These are phyloP conservation scores for Pimephales promelas DNA, from an alignment of 2,113 vertebrate species.

Conservation along the genomic window DNA sequence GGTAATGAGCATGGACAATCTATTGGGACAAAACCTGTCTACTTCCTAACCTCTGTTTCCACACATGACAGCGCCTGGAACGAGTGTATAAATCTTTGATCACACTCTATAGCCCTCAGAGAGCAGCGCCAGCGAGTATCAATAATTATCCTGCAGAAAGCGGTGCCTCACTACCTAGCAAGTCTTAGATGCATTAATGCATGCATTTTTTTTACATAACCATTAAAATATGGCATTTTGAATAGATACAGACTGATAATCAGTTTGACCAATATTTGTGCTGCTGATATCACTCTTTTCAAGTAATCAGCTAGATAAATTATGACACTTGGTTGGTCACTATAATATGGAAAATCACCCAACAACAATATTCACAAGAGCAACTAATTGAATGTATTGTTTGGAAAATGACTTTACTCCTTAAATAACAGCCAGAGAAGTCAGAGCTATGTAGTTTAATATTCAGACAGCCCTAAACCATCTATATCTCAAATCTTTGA, in stretches of 20 bases:
- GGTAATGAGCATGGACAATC: slow-evolving; percentile 6
- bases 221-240: not conserved
- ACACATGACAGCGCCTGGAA: not conserved
- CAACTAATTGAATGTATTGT: not conserved
- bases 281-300: not conserved
- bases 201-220: not conserved
- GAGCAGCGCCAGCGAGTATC: not conserved
- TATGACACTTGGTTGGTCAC: not conserved
- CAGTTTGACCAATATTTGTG: not conserved
- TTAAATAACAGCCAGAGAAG: not conserved
- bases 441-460: not conserved
- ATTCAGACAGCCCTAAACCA: not conserved
- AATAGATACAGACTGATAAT: not conserved
- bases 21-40: not conserved
- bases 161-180: not conserved
- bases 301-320: not conserved
- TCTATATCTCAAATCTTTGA: not conserved
- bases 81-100: slow-evolving; percentile 16
- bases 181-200: slow-evolving; percentile 12
- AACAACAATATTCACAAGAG: not conserved
- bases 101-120: slow-evolving; percentile 4
- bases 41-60: slow-evolving; percentile 5
- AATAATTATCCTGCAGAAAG: slow-evolving; percentile 15
- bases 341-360: not conserved
- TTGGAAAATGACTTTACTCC: too few species aligned